Evolutionary conservation across 2,888 invertebrate species (phyloP), one percentile per base, ranked within the genome.

Genomic region (Rotaria sp.): DNA sequence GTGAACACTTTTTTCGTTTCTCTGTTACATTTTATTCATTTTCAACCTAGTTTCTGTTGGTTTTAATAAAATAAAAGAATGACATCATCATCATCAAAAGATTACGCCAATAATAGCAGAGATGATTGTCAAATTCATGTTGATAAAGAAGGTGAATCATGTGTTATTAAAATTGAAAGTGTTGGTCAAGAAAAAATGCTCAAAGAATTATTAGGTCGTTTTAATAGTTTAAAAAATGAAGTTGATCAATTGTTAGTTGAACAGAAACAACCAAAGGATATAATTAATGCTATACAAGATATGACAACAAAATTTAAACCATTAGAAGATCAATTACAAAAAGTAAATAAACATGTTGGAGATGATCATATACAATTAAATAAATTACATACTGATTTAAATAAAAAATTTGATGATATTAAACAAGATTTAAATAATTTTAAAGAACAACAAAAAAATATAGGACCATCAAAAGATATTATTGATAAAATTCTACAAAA

Each of bases 111-210:
- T 80, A 45, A 35, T 38, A n/a, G 5, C 26, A 24, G 21, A n/a
- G 80, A 80, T n/a, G 80, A 80, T 45, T 80, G 80, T 45, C 41
- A 80, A 41, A 80, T 80, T 41, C 41, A 80, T 41, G 45, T 80
- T 80, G 80, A 80, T 21, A 80, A 45, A 80, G 80, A 80, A 45
- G 80, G 80, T 13, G 80, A 80, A 45, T 80, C 80, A 80, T 80
- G 80, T 45, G 45, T 80, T 2, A 80, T 80, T n/a, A 80, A 80
- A 80, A 80, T 80, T 80, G 80, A 80, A 80, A 45, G 45, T 26
- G n/a, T 80, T 26, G 80, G 80, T n/a, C 80, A 80, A 80, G 80
- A 41, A 21, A 45, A 41, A 24, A 26, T 80, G 10, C 45, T 80
- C 4, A 41, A 80, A 45, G 80, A 80, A 80, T 26, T 80, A n/a